Conservation (phyloP, 1,140 invertebrate genomes). For the Halyomorpha halys region DNA sequence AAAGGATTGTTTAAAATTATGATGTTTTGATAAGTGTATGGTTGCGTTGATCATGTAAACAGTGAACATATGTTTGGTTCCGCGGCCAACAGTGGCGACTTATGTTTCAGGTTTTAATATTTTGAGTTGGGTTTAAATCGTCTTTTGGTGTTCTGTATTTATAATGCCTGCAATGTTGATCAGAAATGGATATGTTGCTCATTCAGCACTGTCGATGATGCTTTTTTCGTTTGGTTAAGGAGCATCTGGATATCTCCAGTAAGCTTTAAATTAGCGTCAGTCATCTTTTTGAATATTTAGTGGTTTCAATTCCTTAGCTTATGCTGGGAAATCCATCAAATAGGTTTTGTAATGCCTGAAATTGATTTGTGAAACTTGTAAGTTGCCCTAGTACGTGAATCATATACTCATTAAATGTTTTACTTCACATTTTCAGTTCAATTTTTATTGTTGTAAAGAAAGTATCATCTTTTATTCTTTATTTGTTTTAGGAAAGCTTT, state of each 20-base stretch:
- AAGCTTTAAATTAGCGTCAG: slow-evolving; percentile 12
- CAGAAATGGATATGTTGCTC: background rate
- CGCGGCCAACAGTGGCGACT: slow-evolving; percentile 13
- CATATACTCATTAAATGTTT: background rate
- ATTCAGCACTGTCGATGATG: background rate
- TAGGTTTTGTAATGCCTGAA: no score
- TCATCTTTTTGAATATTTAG: background rate
- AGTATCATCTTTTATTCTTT: background rate
- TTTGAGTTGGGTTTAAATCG: background rate
- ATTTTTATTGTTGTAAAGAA: background rate
- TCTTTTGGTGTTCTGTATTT: background rate
- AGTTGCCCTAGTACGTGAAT: background rate
- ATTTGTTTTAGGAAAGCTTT: background rate
- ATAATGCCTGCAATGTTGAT: slow-evolving; percentile 1
- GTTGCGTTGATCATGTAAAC: background rate
- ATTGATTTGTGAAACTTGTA: no score
- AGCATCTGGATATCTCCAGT: background rate
- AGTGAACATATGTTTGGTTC: slow-evolving; percentile 15
- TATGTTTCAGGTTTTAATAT: slow-evolving; percentile 4
- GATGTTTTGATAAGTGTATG: no score
- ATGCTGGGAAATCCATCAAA: no score
- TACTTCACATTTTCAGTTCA: background rate
- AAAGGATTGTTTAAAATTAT: no score
- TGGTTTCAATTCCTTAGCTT: background rate
- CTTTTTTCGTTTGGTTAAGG: background rate